These are phyloP conservation scores for Drosophila mayaguana DNA, from an alignment of 2,888 invertebrate species.

Conservation along the genomic window DNA sequence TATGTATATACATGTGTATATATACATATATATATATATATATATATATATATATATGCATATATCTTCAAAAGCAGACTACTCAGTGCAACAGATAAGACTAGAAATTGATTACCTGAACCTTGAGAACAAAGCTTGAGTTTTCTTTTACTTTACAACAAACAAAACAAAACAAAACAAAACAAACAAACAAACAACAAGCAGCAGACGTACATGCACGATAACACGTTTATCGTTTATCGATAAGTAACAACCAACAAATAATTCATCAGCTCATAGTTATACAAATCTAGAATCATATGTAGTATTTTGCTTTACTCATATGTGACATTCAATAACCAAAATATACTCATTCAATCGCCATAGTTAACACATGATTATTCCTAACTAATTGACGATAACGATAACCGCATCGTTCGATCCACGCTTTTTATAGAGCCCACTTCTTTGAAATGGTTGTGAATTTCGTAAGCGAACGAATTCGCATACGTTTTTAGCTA, in stretches of 20 bases:
- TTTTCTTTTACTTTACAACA: slow-evolving; percentile 68
- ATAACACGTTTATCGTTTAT: slow-evolving; percentile 22
- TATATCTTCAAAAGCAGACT: slow-evolving; percentile 67
- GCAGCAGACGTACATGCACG: slow-evolving; percentile 16
- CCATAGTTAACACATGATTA: slow-evolving; percentile 13
- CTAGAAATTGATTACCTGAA: slow-evolving; percentile 80
- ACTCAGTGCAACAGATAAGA: slow-evolving; percentile 80
- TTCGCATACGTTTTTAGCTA: slow-evolving; percentile 37
- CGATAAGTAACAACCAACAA: background rate
- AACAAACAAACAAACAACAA: too few species aligned
- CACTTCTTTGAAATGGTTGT: slow-evolving; percentile 67
- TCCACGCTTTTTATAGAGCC: slow-evolving; percentile 8
- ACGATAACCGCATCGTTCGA: slow-evolving; percentile 2
- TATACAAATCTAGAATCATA: background rate
- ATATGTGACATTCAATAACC: slow-evolving; percentile 1
- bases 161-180: slow-evolving; percentile 44
- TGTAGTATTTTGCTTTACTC: slow-evolving; percentile 16
- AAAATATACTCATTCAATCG: slow-evolving; percentile 15
- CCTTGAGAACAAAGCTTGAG: slow-evolving; percentile 79
- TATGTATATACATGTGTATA: background rate
- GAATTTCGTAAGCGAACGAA: slow-evolving; percentile 38
- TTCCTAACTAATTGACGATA: slow-evolving; percentile 1
- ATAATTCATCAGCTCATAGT: slow-evolving; percentile 5
- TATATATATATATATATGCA: background rate
- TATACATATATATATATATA: slow-evolving; percentile 7